phyloP scores from a whole-genome alignment of 1,140 invertebrate genomes.

The Calliopsis andreniformis region DNA sequence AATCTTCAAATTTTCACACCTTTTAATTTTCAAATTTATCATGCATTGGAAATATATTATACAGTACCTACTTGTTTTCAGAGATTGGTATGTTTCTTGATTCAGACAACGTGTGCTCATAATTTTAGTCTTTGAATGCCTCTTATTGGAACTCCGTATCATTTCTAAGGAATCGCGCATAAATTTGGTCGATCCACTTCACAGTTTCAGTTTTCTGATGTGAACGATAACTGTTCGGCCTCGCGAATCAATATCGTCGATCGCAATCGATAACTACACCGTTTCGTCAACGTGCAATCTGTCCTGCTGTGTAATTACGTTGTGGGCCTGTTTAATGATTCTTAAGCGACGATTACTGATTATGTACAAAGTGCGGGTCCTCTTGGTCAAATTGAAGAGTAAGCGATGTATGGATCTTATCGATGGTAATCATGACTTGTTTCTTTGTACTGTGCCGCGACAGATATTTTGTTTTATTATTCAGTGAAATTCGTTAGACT shows the following conservation, averaged over 20 bases:
- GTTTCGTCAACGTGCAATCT: slow-evolving; percentile 56
- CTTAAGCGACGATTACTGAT: slow-evolving; percentile 51
- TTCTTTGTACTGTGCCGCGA: neutral
- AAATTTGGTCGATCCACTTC: slow-evolving; percentile 3
- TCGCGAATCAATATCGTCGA: slow-evolving; percentile 43
- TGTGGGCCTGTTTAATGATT: slow-evolving; percentile 40
- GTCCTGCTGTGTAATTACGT: slow-evolving; percentile 46
- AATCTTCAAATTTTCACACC: too few species aligned
- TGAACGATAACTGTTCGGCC: slow-evolving; percentile 10
- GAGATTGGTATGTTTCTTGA: too few species aligned
- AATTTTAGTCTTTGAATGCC: too few species aligned
- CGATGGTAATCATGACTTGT: neutral
- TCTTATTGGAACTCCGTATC: slow-evolving; percentile 1
- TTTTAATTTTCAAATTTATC: too few species aligned
- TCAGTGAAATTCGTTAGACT: too few species aligned
- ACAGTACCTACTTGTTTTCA: too few species aligned
- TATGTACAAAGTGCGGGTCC: slow-evolving; percentile 20
- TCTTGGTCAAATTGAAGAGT: slow-evolving; percentile 25
- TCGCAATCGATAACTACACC: slow-evolving; percentile 37
- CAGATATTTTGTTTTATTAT: too few species aligned
- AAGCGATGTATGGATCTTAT: neutral
- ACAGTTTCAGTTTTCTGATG: neutral
- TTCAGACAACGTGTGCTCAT: too few species aligned
- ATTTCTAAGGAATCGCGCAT: neutral
- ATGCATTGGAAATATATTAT: too few species aligned